Base-by-base conservation (phyloP, 2,113 vertebrate genomes). In the Macrotus californicus region DNA sequence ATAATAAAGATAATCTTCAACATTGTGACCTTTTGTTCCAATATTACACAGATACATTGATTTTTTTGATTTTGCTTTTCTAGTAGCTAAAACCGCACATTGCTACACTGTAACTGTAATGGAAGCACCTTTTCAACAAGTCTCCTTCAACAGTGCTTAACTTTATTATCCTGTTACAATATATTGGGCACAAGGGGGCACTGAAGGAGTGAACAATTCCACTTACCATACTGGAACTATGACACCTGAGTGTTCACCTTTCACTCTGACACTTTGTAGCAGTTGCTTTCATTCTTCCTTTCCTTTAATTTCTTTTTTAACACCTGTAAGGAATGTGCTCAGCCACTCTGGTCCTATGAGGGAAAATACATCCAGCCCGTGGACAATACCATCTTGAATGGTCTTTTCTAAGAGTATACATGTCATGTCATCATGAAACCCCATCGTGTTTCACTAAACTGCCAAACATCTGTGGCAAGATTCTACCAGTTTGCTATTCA, bases 131-230 rank as follows among this genome's bases (percentile, higher is more conserved):
- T 94, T 72, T 50, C 89, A 73, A n/a, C 12, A 26, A 84, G 31
- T 72, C 41, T 83, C 79, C 84, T 64, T 77, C 52, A n/a, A 56
- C 46, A 73, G 16, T 77, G 22, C 41, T 61, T 79, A 22, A 80
- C 31, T 85, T 50, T 59, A 89, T 92, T n/a, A 76, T 87, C 66
- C 81, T 83, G 50, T 56, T 96, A 85, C 90, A 89, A 64, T 83
- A 36, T 21, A 12, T 9, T 70, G 88, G 87, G 91, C 96, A 97
- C 93, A 96, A 97, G 95, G 95, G 87, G 90, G 90, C 91, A 97
- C 95, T 94, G 96, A 95, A 93, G 70, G 94, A 85, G 94, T 95
- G 92, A 96, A 87, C 88, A 97, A 97, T 79, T 80, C 82, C n/a
- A 19, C 41, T 52, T 43, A 43, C 94, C 93, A 91, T 91, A 8